phyloP scores from a whole-genome alignment of 2,797 vertebrate genomes.

The Characodon lateralis region DNA sequence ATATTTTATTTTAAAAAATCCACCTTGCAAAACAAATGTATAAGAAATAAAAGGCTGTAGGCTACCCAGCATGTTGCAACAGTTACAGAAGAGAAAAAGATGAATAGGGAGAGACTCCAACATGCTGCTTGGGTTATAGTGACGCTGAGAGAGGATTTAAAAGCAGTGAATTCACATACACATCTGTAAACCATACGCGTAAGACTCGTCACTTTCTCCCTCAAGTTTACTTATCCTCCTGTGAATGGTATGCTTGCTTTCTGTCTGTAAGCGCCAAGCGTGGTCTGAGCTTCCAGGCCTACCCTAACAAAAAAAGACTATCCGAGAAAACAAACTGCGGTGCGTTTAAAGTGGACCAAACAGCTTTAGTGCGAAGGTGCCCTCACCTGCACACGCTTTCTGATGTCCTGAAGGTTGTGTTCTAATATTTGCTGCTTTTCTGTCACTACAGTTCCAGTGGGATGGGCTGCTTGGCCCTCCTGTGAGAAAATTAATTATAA shows the following conservation, averaged over 20 bases:
- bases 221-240: not conserved
- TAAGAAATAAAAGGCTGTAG: too few species aligned
- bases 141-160: not conserved
- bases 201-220: not conserved
- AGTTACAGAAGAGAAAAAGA: not conserved
- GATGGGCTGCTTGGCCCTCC: constrained; percentile 95
- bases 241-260: not conserved
- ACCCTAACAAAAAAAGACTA: not conserved
- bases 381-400: constrained; percentile 95
- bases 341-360: not conserved
- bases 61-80: not conserved
- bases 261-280: not conserved
- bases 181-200: not conserved
- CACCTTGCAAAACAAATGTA: not conserved
- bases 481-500: constrained; percentile 54
- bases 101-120: not conserved
- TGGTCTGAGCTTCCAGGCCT: not conserved
- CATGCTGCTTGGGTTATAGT: not conserved
- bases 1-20: not conserved
- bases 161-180: not conserved
- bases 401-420: constrained; percentile 96
- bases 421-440: constrained; percentile 99
- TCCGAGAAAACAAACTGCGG: not conserved
- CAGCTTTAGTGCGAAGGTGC: not conserved
- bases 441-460: constrained; percentile 92